Conservation (phyloP, 2,113 vertebrate genomes). For the Paedocypris sp. region DNA sequence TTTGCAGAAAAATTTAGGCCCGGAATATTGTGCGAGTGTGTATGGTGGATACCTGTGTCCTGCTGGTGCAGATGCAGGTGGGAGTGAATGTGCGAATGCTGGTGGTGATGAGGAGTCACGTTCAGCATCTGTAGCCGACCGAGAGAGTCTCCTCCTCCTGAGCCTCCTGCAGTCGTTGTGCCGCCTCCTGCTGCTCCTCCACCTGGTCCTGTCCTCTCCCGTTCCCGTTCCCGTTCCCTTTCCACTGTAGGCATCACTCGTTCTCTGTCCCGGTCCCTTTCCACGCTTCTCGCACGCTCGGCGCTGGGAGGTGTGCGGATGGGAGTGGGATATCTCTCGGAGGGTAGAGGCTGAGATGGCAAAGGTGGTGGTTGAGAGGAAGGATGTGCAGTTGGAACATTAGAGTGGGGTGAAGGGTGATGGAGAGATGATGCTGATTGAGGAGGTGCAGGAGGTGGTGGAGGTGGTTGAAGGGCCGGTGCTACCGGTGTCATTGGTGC, state of each 20-base stretch:
- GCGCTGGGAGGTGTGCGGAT: slow-evolving; percentile 54
- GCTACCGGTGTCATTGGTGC: slow-evolving; percentile 62
- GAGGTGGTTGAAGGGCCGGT: slow-evolving; percentile 43
- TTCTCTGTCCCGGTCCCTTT: slow-evolving; percentile 55
- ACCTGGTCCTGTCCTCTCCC: slow-evolving; percentile 53
- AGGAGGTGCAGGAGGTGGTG: slow-evolving; percentile 42
- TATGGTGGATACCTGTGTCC: slow-evolving; percentile 81
- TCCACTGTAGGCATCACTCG: slow-evolving; percentile 48
- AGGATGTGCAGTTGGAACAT: slow-evolving; percentile 55
- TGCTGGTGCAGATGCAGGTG: slow-evolving; percentile 98
- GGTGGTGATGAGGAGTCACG: slow-evolving; percentile 96
- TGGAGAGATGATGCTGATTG: slow-evolving; percentile 35
- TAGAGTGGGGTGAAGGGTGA: slow-evolving; percentile 56
- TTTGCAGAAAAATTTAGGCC: not conserved
- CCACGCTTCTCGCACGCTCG: slow-evolving; percentile 49
- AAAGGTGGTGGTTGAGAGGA: slow-evolving; percentile 58
- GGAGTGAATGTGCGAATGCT: slow-evolving; percentile 98
- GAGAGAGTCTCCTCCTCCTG: slow-evolving; percentile 81
- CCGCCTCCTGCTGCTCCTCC: slow-evolving; percentile 63
- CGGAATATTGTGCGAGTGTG: slow-evolving; percentile 22
- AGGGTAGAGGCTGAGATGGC: slow-evolving; percentile 40
- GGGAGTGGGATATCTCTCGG: slow-evolving; percentile 67
- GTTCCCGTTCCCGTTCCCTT: slow-evolving; percentile 52
- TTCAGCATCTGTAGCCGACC: slow-evolving; percentile 96
- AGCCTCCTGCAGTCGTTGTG: slow-evolving; percentile 65